Evolutionary conservation across 2,113 vertebrate genomes (phyloP).

Genomic region (Paraplagusia blochii): DNA sequence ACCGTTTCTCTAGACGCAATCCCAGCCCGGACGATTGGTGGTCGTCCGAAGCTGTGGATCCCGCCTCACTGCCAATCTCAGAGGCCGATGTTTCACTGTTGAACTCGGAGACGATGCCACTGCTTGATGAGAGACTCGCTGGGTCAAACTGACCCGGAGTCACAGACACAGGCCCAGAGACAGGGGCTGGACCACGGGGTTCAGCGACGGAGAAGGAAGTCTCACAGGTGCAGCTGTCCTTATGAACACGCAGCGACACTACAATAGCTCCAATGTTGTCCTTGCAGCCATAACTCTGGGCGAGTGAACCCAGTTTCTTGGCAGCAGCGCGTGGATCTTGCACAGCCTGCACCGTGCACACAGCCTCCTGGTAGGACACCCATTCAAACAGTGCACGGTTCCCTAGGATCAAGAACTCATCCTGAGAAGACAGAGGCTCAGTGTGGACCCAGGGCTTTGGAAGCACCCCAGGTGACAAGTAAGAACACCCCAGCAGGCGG

Average conservation of each 20-base stretch:
- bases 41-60: constrained; percentile 93
- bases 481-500: constrained; percentile 91
- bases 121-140: constrained; percentile 84
- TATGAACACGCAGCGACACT: constrained; percentile 82
- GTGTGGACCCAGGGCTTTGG: constrained; percentile 89
- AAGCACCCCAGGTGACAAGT: constrained; percentile 91
- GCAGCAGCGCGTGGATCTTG: constrained; percentile 86
- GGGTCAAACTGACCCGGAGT: constrained; percentile 70
- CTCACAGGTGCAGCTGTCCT: constrained; percentile 91
- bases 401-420: constrained; percentile 91
- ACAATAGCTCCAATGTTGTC: constrained; percentile 91
- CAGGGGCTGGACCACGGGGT: constrained; percentile 48
- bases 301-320: constrained; percentile 92
- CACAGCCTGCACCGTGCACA: constrained; percentile 82
- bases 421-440: constrained; percentile 84
- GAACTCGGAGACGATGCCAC: constrained; percentile 88
- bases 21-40: constrained; percentile 77
- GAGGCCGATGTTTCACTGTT: constrained; percentile 92
- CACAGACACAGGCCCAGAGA: constrained; percentile 45
- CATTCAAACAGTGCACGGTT: constrained; percentile 90
- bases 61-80: constrained; percentile 94
- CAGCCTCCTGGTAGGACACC: constrained; percentile 85
- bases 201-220: constrained; percentile 71
- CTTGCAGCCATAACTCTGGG: constrained; percentile 93
- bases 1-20: constrained; percentile 83